phyloP scores from a whole-genome alignment of 64 coral and sea anemone genomes.

The Montipora capricornis region DNA sequence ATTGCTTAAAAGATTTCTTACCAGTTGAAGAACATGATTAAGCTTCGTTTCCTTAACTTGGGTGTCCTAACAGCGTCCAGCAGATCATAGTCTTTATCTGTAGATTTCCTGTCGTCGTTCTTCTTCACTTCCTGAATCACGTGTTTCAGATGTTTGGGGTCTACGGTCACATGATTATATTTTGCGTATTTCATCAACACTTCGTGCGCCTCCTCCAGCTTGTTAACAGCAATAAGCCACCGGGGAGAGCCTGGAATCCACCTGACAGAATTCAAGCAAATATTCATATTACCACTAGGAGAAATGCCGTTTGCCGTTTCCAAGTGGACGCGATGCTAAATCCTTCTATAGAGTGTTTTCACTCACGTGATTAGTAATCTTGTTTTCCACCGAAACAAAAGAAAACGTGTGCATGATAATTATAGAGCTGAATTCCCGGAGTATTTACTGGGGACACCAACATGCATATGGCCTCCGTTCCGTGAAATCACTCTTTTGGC shows the following conservation, averaged over 20 bases:
- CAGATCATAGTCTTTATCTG: slow-evolving; percentile 9
- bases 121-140: slow-evolving; percentile 73
- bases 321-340: too few species aligned
- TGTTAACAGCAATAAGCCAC: slow-evolving; percentile 67
- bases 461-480: too few species aligned
- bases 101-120: slow-evolving; percentile 24
- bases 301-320: too few species aligned
- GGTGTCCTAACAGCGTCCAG: slow-evolving; percentile 65
- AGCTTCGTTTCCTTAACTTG: slow-evolving; percentile 70
- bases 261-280: not conserved
- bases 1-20: not conserved
- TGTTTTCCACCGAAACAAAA: too few species aligned
- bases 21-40: slow-evolving; percentile 76
- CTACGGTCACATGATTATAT: slow-evolving; percentile 38
- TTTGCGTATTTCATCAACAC: slow-evolving; percentile 69
- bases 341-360: too few species aligned
- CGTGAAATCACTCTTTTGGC: too few species aligned
- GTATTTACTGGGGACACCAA: too few species aligned
- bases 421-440: too few species aligned
- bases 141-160: slow-evolving; percentile 43
- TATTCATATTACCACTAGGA: too few species aligned
- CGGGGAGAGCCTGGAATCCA: slow-evolving; percentile 79
- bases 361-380: too few species aligned
- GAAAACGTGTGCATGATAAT: too few species aligned
- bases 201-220: slow-evolving; percentile 67